A percentile compares a stretch with the other conserved stretches of the same genome.
phyloP scores from a whole-genome alignment of 1,140 invertebrate species.

The Gyrodactylus bullatarudis region DNA sequence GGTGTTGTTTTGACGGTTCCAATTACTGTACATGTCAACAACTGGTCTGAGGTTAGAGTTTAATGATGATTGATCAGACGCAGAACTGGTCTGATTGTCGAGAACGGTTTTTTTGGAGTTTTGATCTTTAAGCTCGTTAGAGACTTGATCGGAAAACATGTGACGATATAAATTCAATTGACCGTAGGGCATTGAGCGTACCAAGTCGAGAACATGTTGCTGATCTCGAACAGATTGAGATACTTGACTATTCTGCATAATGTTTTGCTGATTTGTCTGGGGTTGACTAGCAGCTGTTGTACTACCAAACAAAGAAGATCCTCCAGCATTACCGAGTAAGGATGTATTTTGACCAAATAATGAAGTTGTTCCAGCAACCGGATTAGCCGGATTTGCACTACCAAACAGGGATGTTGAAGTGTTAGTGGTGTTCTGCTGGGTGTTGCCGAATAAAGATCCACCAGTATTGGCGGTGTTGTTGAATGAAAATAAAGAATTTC shows the following conservation, averaged over 20 bases:
- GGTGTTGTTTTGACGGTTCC: background rate
- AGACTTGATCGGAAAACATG: background rate
- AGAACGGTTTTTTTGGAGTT: background rate
- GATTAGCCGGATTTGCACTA: background rate
- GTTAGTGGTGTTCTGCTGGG: background rate
- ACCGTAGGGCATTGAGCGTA: background rate
- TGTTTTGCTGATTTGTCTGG: background rate
- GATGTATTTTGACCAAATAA: background rate
- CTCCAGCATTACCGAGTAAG: background rate
- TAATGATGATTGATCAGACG: too few species aligned
- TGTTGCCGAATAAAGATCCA: background rate
- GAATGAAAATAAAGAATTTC: background rate
- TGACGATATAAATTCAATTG: background rate
- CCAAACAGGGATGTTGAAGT: background rate
- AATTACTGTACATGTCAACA: background rate
- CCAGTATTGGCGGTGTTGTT: background rate
- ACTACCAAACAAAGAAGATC: background rate
- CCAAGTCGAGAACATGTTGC: background rate
- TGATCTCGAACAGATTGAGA: background rate
- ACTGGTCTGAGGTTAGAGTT: background rate
- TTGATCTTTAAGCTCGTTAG: background rate
- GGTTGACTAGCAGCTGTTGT: background rate
- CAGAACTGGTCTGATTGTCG: background rate
- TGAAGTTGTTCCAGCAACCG: background rate
- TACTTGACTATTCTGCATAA: too few species aligned